Evolutionary conservation across 1,140 invertebrate genomes (phyloP), one percentile per base, ranked within the genome.

Genomic region (Glomeris maerens): DNA sequence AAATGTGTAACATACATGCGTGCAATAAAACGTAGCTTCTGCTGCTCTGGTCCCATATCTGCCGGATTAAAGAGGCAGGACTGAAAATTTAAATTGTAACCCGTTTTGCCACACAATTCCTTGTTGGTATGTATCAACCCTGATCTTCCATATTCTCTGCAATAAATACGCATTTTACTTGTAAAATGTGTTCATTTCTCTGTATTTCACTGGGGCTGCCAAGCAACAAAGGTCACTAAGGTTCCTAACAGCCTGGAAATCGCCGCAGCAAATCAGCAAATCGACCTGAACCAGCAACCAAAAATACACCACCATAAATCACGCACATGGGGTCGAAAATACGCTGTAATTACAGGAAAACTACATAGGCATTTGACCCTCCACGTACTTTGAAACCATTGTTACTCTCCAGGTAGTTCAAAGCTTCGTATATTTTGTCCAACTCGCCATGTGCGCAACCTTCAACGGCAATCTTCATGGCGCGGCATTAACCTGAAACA

Each of bases 391-490:
- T 84, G 39, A 80, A 74, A 0, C 69, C 71, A 7, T 52, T 45
- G 58, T 80, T 74, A 55, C 74, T 70, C 60, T 79, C 72, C 38
- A 85, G 67, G 49, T 78, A 70, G 58, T 78, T 68, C 42, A 96
- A 75, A 7, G 82, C 79, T 51, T 86, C 79, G 62, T 98, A 99
- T 56, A 98, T 96, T 61, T 79, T 84, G 58, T 98, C 93, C 50
- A 99, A 69, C 65, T 96, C 90, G 2, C 95, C 95, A 72, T 99
- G 94, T 58, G 89, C 84, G 74, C 95, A 99, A 47, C 95, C 95
- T 75, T 94, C 91, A 0, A 98, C 72, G 3, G 92, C 94, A 44
- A 98, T 84, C 68, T 84, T 87, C 92, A 97, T 97, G n/a, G n/a
- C n/a, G n/a, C n/a, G n/a, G n/a, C n/a, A n/a, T n/a, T n/a, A n/a